A percentile compares a stretch with the other conserved stretches of the same genome.
Conservation (phyloP, 2,888 invertebrate genomes). For the Brachyopa scutellaris region DNA sequence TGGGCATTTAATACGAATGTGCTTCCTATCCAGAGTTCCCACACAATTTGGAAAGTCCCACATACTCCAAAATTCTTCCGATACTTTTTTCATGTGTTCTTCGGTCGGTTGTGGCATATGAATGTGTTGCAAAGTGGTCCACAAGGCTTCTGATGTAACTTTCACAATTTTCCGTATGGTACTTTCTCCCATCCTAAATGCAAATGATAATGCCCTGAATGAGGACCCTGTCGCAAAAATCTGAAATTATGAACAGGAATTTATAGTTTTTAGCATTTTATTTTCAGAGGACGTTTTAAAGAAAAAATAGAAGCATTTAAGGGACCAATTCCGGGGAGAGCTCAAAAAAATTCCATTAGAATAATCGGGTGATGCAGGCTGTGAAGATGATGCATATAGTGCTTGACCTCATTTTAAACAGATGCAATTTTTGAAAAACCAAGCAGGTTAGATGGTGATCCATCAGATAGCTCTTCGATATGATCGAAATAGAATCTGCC, state of each 20-base stretch:
- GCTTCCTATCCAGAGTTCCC: conserved; percentile 77
- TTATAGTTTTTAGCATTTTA: conserved; percentile 22
- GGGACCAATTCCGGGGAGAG: conserved; percentile 44
- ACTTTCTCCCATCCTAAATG: conserved; percentile 54
- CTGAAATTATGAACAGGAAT: conserved; percentile 13
- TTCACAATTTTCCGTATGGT: conserved; percentile 49
- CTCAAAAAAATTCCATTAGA: conserved; percentile 48
- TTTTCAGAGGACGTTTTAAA: conserved; percentile 2
- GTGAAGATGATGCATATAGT: conserved; percentile 22
- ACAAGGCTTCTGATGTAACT: conserved; percentile 39
- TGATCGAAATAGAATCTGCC: too few species aligned
- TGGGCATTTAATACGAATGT: too few species aligned
- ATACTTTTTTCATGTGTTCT: conserved; percentile 35
- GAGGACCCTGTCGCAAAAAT: conserved; percentile 52
- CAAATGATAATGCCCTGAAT: conserved; percentile 42
- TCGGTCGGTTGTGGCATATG: conserved; percentile 58
- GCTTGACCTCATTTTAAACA: conserved; percentile 42
- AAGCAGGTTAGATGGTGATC: too few species aligned
- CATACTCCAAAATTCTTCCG: conserved; percentile 43
- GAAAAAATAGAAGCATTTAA: conserved; percentile 46
- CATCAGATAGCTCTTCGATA: too few species aligned
- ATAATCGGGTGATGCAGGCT: conserved; percentile 48
- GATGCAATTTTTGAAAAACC: conserved; percentile 44
- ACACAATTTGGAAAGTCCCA: conserved; percentile 74
- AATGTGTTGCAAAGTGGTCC: conserved; percentile 43